Evolutionary conservation across 2,888 invertebrate species (phyloP), one percentile per base, ranked within the genome.

Genomic region (Apantesis nais): DNA sequence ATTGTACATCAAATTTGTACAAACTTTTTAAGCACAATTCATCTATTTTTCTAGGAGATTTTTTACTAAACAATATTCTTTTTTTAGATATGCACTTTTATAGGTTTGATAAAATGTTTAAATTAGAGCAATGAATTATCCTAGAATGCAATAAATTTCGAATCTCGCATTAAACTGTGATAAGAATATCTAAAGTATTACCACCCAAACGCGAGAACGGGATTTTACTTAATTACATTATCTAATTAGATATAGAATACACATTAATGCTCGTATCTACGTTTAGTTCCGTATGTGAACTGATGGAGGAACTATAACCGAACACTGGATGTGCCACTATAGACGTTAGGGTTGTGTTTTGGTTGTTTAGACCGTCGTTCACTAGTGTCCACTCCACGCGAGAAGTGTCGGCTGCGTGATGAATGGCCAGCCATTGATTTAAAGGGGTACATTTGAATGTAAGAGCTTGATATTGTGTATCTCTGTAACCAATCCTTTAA

Each of bases 201-300:
- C 93, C 93, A 92, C 93, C 92, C 93, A 92, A 88, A 92, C 88
- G 90, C 85, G 90, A 89, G 90, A 92, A 88, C 78, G 85, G 88
- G 87, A 88, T 90, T 83, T 81, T 63, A 83, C 81, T 88, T 89
- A 92, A 92, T 92, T 92, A 89, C 79, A 88, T 89, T 92, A 93
- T 94, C 93, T 92, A 91, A 93, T 93, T 93, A 90, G 93, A 93
- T 93, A 92, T 78, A 85, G 83, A 77, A 71, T 86, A 88, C 90
- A 91, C 88, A 78, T 86, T 87, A 92, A 93, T 90, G 93, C 92
- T 93, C 89, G 90, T 88, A 88, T 87, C 86, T 85, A 77, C 87
- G 85, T 91, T 92, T 90, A 91, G 87, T 85, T 86, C 82, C 79
- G 78, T 86, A 83, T 85, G 85, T 86, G 83, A 85, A 80, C 66